phyloP scores from a whole-genome alignment of 2,888 invertebrate species.

The Kuschelorhynchus macadamiae region DNA sequence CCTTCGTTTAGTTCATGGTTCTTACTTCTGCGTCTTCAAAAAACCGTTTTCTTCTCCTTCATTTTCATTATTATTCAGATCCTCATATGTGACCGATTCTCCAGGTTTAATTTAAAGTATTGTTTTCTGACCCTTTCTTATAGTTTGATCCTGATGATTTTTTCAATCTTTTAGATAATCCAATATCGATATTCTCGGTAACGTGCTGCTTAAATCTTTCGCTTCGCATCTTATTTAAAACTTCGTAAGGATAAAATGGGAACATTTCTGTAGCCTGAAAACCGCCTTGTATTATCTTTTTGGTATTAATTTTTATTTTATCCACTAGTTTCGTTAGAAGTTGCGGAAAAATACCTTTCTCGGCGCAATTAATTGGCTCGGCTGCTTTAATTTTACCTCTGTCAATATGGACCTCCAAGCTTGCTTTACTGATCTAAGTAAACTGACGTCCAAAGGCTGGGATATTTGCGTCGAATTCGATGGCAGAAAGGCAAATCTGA shows the following conservation, averaged over 20 bases:
- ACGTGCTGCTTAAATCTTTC: background rate
- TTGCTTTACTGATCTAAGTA: constrained; percentile 5
- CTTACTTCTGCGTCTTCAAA: constrained; percentile 9
- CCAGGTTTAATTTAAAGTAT: constrained; percentile 7
- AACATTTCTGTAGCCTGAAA: background rate
- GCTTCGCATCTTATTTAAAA: constrained; percentile 9
- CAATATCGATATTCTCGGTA: background rate
- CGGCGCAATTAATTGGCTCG: constrained; percentile 1
- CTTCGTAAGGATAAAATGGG: background rate
- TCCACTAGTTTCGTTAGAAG: constrained; percentile 1
- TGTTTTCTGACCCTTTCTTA: constrained; percentile 5
- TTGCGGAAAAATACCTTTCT: constrained; percentile 10
- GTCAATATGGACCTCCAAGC: constrained; percentile 8
- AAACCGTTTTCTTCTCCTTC: background rate
- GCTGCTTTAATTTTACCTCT: constrained; percentile 10
- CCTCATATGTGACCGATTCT: constrained; percentile 7
- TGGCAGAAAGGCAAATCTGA: constrained; percentile 19
- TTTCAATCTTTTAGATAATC: constrained; percentile 2
- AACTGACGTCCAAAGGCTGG: constrained; percentile 6
- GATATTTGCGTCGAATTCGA: constrained; percentile 10
- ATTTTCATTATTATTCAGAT: constrained; percentile 12
- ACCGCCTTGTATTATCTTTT: background rate
- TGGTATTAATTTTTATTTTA: constrained; percentile 1
- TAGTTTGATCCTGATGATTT: constrained; percentile 4
- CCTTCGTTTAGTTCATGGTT: background rate